Conservation (phyloP, 2,888 invertebrate species). For the Crioceris asparagi region DNA sequence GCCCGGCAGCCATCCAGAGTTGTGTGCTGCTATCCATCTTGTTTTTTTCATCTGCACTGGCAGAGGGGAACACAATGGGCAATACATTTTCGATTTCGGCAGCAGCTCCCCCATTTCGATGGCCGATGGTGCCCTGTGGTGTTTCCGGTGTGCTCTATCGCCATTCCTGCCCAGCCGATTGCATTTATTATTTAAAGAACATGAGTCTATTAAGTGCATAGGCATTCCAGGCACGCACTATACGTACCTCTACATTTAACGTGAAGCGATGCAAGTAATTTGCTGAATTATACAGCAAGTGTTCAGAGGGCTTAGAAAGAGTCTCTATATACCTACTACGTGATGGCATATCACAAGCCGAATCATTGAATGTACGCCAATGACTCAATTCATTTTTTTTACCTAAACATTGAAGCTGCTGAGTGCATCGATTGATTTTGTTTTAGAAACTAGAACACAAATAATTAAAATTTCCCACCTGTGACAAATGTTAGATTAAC, state of each 20-base stretch:
- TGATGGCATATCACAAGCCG: no score
- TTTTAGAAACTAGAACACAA: no score
- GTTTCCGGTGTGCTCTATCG: conserved; percentile 7
- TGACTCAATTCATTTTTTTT: no score
- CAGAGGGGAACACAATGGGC: background rate
- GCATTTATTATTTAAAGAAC: conserved; percentile 33
- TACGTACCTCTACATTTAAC: conserved; percentile 32
- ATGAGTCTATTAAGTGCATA: conserved; percentile 33
- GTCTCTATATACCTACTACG: no score
- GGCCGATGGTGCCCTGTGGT: conserved; percentile 7
- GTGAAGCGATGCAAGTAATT: conserved; percentile 28
- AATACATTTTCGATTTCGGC: conserved; percentile 1
- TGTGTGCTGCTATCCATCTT: conserved; percentile 14
- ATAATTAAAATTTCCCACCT: no score
- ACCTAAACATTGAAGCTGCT: no score
- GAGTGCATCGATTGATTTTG: no score
- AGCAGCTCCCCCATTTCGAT: conserved; percentile 4
- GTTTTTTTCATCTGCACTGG: conserved; percentile 9
- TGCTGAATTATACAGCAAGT: conserved; percentile 32
- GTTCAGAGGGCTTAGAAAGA: no score
- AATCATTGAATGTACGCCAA: no score
- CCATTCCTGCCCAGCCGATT: no score
- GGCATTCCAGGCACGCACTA: conserved; percentile 31
- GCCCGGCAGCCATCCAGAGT: background rate
- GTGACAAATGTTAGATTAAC: no score